Base-by-base conservation (phyloP, 23 tunicate genomes). In the Trididemnum clinides region DNA sequence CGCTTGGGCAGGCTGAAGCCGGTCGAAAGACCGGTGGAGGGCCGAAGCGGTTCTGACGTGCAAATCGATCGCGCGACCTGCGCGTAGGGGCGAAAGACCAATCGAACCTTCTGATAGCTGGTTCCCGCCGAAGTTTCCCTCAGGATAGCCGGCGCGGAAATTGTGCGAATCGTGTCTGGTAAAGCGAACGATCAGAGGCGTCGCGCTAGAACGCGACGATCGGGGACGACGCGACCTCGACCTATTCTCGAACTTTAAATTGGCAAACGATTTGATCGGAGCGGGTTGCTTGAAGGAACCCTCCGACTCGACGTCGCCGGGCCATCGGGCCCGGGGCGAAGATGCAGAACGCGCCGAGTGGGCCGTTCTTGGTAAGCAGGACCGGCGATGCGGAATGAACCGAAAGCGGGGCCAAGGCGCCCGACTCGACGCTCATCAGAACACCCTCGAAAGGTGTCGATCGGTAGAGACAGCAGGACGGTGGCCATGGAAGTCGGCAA, bases 1-100 rank as follows among this genome's bases (percentile, higher is more conserved):
- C 85, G 89, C 90, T 50, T 86, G 90, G 22, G 22, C 26, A 64
- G 71, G 83, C 33, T 37, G 90, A 86, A 84, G 90, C 90, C 90
- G 85, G 90, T 63, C 90, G 90, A 86, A 86, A 84, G 83, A 84
- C 89, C 85, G 90, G 90, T 86, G 90, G 90, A 86, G 83, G 90
- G 27, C 90, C 76, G 90, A 64, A 86, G 90, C 90, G 90, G 39
- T 86, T 86, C 90, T 86, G 90, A 86, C 87, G 89, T 85, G 89
- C 89, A 85, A 83, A 85, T 85, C 89, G 89, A 85, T 85, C 89
- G 89, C 83, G 88, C 32, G 83, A 85, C 51, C 51, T 85, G 88
- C 28, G 89, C 34, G 83, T 85, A 85, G 88, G 85, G 90, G 90
- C 90, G 90, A 86, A 86, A 86, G 90, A 86, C 89, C 81, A 83